Evolutionary conservation across 2,113 vertebrate species (phyloP), one percentile per base, ranked within the genome.

Genomic region (Austrofundulus limnaeus): DNA sequence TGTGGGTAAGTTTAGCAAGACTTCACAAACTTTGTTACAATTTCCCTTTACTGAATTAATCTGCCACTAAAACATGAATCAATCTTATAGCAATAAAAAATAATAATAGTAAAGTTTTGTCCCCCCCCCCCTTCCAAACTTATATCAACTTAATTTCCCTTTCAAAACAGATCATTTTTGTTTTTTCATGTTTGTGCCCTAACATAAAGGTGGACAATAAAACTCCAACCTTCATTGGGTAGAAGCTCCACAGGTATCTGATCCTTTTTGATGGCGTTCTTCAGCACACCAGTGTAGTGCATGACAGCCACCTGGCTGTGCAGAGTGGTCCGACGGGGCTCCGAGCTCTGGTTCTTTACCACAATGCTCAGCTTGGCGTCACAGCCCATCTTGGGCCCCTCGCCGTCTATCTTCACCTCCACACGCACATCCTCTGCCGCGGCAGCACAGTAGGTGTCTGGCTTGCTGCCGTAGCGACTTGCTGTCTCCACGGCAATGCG

Each of bases 401-500:
- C 94, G 0, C 94, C 94, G 4, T 93, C 93, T 78, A 95, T 84
- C n/a, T 65, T 89, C 65, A 96, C 77, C 1, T 92, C 76, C 62
- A 96, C 83, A 4, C 0, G 20, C 49, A 93, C 90, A 2, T 95
- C 95, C 52, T 94, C 90, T 0, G 86, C 83, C 0, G 78, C 55
- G 15, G 92, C 81, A 1, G 25, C 16, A 43, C 87, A 86, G 39
- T 94, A 95, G 34, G 81, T 55, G 0, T 93, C 82, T 38, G 91
- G 92, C 78, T 93, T 95, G 90, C 89, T 94, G 77, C 95, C 95
- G 0, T 93, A 93, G 19, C 94, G 90, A 3, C 94, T 90, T 1
- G 95, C 95, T 0, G 93, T 96, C 82, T 94, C 93, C 49, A 96
- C 95, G 0, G 95, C 91, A n/a, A 93, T 93, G 48, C 94, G 92